Evolutionary conservation across 2,797 vertebrate species (phyloP), one percentile per base, ranked within the genome.

Genomic region (Characodon lateralis): DNA sequence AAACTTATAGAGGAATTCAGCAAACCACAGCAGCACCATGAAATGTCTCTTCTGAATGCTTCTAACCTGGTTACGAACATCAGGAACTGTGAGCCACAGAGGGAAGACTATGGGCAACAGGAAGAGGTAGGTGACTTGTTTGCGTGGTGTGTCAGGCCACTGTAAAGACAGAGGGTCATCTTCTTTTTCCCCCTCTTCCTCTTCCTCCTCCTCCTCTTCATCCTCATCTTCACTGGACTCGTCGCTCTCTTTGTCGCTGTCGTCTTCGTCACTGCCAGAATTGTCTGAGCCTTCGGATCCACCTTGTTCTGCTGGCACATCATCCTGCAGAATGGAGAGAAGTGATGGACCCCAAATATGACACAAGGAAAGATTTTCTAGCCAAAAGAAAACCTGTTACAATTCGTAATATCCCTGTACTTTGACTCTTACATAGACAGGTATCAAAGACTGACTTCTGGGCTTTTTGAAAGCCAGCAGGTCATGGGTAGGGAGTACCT

Each of bases 51-150:
- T 22, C 13, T 31, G 31, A 24, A 48, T 3, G 13, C 74, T 79
- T 94, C 71, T 96, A 89, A 99, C 98, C 72, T 92, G 95, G 86
- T 97, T 98, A 76, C 98, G 96, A 73, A 99, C 97, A 0, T 99
- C 98, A 0, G 98, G 98, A 46, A 99, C 83, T 0, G 97, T 99
- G 86, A 98, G 95, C 98, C 98, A 99, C 85, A 99, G 93, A 46
- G 98, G 98, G 83, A 99, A 93, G 70, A 98, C 95, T 0, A 99
- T 97, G 77, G 98, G 98, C 80, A 99, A 92, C 73, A 99, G 95
- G 84, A 99, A 93, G 73, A 99, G 95, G 93, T 97, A 99, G 63
- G 97, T 96, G 76, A 94, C 96, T 93, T 97, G 98, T 92, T 98
- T 99, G 61, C 92, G 94, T 55, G 74, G 91, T 0, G 95, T 97